Conservation (phyloP, 2,888 invertebrate genomes). For the Dasypogon diadema region DNA sequence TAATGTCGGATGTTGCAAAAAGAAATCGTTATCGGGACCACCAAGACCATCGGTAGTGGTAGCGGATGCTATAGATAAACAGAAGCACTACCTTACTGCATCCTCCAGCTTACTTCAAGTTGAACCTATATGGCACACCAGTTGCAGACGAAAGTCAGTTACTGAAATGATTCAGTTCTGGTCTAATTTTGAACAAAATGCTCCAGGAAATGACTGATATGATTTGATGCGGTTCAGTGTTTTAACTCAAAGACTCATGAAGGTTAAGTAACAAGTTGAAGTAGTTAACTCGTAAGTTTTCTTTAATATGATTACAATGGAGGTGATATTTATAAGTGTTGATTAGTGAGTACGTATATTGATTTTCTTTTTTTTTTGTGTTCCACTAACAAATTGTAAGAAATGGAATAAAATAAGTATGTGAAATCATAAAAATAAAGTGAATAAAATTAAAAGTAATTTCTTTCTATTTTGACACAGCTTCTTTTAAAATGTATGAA, state of each 20-base stretch:
- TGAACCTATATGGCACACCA: neutral
- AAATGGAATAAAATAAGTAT: too few relatives aligned
- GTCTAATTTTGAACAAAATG: slow-evolving; percentile 34
- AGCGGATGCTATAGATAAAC: neutral
- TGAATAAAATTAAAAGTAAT: too few relatives aligned
- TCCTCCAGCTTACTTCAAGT: neutral
- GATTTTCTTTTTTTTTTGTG: too few relatives aligned
- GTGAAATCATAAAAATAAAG: too few relatives aligned
- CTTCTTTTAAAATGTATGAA: too few relatives aligned
- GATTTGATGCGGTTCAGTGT: too few relatives aligned
- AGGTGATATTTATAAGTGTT: too few relatives aligned
- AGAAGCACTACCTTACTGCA: neutral
- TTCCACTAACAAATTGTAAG: too few relatives aligned
- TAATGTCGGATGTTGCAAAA: slow-evolving; percentile 18
- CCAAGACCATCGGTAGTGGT: neutral
- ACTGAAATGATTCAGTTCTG: slow-evolving; percentile 55
- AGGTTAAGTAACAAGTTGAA: neutral
- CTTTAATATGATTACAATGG: too few relatives aligned
- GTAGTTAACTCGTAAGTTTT: neutral
- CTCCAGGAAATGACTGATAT: neutral
- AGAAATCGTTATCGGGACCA: slow-evolving; percentile 21
- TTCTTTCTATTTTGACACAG: too few relatives aligned
- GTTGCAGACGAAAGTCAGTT: slow-evolving; percentile 51
- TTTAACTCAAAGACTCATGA: too few relatives aligned
- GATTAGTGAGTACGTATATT: too few relatives aligned